These are phyloP conservation scores for Macrotis lagotis DNA, from an alignment of 2,113 vertebrate species.

Conservation along the genomic window DNA sequence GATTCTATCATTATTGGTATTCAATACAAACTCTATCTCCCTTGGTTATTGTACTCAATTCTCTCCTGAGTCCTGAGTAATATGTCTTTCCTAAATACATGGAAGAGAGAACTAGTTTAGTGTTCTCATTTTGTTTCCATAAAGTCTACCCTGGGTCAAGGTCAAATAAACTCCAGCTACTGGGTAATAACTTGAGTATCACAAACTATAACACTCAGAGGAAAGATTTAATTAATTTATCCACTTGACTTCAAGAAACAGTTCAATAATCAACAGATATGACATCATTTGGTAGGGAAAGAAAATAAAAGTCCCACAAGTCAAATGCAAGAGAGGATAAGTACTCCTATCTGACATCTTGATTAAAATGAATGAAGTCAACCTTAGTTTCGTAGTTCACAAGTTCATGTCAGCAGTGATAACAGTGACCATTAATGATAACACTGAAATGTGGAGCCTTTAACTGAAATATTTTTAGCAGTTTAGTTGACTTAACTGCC, in stretches of 20 bases:
- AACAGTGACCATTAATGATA: constrained; percentile 64
- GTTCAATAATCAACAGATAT: constrained; percentile 61
- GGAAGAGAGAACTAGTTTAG: not conserved
- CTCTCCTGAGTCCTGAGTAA: not conserved
- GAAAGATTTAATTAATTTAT: constrained; percentile 63
- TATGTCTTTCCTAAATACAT: not conserved
- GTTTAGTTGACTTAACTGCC: constrained; percentile 23
- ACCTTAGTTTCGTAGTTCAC: constrained; percentile 64
- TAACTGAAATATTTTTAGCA: constrained; percentile 58
- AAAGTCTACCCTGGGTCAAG: not conserved
- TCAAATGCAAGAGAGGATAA: constrained; percentile 61
- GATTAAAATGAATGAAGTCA: constrained; percentile 59
- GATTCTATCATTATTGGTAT: not conserved
- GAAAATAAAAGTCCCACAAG: constrained; percentile 54
- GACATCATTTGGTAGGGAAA: constrained; percentile 52
- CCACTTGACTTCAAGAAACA: constrained; percentile 67
- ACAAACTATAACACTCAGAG: constrained; percentile 49
- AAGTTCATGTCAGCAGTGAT: constrained; percentile 66
- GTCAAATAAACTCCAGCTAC: constrained; percentile 15
- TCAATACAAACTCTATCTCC: not conserved
- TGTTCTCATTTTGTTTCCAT: not conserved
- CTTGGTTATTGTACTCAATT: not conserved
- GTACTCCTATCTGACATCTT: constrained; percentile 63
- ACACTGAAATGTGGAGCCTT: constrained; percentile 27
- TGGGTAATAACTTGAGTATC: constrained; percentile 45